Base-by-base conservation (phyloP, 2,888 invertebrate genomes). In the Phania funesta region DNA sequence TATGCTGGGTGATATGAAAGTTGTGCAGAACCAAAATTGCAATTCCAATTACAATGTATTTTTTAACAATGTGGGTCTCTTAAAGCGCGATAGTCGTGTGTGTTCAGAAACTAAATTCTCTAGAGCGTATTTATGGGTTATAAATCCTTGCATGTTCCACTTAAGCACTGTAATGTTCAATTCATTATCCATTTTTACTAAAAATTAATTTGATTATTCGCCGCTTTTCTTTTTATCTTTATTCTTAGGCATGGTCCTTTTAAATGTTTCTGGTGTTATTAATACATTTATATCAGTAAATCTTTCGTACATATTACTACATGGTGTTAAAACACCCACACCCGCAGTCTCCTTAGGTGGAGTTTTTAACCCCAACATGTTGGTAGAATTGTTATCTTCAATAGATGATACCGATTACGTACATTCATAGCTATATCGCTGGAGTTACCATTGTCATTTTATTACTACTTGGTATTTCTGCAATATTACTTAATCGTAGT, bases 131-230 rank as follows among this genome's bases (percentile, higher is more conserved):
- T 56, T 58, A 24, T 70, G 44, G 1, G 18, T 20, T 18, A 22
- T 46, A 44, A 58, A 54, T 3, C 70, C 44, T 8, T 70, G 46
- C 4, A 70, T 56, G 13, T 46, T 58, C 58, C 58, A 46, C 54
- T 71, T 58, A 2, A 71, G 11, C 3, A 58, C 20, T 48, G 11
- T 26, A 11, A 71, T 60, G 5, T 71, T 50, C 2, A 48, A 3
- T 24, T 35, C 67, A 38, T 26, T 52, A 67, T 67, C 52, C 67
- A 67, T 67, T 13, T 16, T 67, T 16, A 38, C 1, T 7, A 7
- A 1, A 11, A 7, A n/a, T 20, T 1, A 64, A 46, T 46, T 18
- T 2, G n/a, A 24, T 41, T 41, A 60, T 4, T 24, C 44, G n/a
- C 26, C 2, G 8, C n/a, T 24, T 44, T 6, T 7, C 11, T 64